Base-by-base conservation (phyloP, 2,888 invertebrate genomes). In the Cephalotes varians region DNA sequence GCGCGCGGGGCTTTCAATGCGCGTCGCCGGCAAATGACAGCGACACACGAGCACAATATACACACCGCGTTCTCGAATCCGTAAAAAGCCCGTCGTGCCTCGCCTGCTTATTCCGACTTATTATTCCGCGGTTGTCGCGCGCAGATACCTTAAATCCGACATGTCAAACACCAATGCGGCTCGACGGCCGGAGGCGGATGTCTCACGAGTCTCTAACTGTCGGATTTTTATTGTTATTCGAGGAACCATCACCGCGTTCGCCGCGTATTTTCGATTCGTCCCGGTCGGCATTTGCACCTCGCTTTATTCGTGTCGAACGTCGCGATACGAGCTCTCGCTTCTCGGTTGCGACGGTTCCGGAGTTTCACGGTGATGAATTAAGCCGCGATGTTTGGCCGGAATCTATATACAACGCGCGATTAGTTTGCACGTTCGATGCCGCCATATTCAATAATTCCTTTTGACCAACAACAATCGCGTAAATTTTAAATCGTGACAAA, bases 71-170 rank as follows among this genome's bases (percentile, higher is more conserved):
- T 81, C 82, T 58, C 69, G 85, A 84, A 84, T 85, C 49, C 71
- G 74, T 72, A 82, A 71, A 72, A 58, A 81, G 82, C 76, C 76
- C 72, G 76, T 71, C 77, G 86, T 81, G 64, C 79, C 67, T 84
- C 82, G 47, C 62, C 69, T 71, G 73, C 62, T 31, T 60, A 31
- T 71, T 37, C 15, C 47, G 58, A 72, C 64, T 89, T 89, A 85
- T 88, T 89, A 89, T 89, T 85, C 89, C 79, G 77, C 56, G 76
- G 65, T 58, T 87, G 89, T 89, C 81, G 84, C 69, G 25, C 58
- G 44, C 80, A 83, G 85, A 87, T 88, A 85, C 89, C 85, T 87
- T 85, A 87, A 89, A 89, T 88, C 88, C 84, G 82, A 80, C 88
- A 83, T 86, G 85, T 88, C 89, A 86, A 89, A 89, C 83, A 83